Conservation (phyloP, 2,797 vertebrate genomes). For the Aldrovandia affinis region DNA sequence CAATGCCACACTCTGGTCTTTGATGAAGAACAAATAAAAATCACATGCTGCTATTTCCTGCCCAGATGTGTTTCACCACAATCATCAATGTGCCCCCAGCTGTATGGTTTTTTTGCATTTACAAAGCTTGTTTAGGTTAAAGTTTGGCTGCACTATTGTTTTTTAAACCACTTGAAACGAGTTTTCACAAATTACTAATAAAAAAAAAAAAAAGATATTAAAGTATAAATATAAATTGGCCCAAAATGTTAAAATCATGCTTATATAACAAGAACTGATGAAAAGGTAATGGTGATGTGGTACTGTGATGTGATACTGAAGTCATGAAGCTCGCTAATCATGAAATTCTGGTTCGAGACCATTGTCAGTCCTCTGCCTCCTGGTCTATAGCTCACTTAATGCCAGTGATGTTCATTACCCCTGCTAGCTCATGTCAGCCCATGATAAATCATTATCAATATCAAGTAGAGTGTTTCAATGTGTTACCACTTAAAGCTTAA, state of each 20-base stretch:
- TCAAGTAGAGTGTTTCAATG: not conserved
- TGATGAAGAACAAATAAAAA: not conserved
- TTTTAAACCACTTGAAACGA: too few relatives aligned
- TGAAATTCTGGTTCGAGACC: not conserved
- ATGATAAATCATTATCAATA: not conserved
- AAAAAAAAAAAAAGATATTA: not conserved
- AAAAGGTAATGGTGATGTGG: not conserved
- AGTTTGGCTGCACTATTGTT: too few relatives aligned
- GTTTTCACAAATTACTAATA: not conserved
- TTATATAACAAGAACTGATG: not conserved
- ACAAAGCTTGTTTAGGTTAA: too few relatives aligned
- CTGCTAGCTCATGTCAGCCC: not conserved
- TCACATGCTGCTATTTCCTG: conserved; percentile 1
- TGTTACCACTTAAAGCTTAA: not conserved
- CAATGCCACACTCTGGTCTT: not conserved
- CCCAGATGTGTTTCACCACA: not conserved
- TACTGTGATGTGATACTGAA: not conserved
- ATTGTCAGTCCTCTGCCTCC: not conserved
- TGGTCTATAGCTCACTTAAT: not conserved
- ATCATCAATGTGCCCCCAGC: not conserved
- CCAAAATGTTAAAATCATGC: not conserved
- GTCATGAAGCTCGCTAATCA: not conserved
- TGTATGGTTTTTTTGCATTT: too few relatives aligned
- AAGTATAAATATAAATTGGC: not conserved
- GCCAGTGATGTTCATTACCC: not conserved